A percentile compares a stretch with the other conserved stretches of the same genome.
Evolutionary conservation across 1,140 invertebrate genomes (phyloP).

Genomic region (Drosophila albomicans): DNA sequence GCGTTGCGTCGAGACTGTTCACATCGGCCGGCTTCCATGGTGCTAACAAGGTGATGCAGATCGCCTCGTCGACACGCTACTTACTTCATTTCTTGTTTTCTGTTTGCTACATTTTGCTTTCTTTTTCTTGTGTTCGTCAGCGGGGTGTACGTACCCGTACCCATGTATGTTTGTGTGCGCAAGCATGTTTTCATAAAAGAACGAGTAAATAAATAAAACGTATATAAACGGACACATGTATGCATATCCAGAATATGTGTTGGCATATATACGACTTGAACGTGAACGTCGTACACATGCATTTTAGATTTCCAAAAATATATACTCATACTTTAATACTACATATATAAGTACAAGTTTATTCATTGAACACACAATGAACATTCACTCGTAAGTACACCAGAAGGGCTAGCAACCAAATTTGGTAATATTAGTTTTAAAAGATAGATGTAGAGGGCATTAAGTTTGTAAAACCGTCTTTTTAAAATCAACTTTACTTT

Average conservation of each 20-base stretch:
- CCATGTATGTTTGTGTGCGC: slow-evolving; percentile 1
- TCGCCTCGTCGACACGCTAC: slow-evolving; percentile 73
- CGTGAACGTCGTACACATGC: neutral
- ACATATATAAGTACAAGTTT: neutral
- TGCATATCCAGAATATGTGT: slow-evolving; percentile 4
- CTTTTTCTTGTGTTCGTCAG: slow-evolving; percentile 57
- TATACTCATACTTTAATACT: neutral
- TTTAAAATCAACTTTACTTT: too few species aligned
- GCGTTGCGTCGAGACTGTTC: slow-evolving; percentile 3
- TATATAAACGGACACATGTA: slow-evolving; percentile 4
- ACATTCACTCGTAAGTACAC: too few species aligned
- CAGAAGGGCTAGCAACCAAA: too few species aligned
- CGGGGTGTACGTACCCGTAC: slow-evolving; percentile 3
- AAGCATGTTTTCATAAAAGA: slow-evolving; percentile 20
- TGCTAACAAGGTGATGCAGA: slow-evolving; percentile 79
- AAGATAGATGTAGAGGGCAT: neutral
- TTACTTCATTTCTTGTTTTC: slow-evolving; percentile 69
- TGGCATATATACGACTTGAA: neutral
- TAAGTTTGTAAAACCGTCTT: too few species aligned
- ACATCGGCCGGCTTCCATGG: slow-evolving; percentile 43
- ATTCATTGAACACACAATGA: neutral
- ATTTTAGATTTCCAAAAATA: slow-evolving; percentile 2
- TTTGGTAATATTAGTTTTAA: neutral
- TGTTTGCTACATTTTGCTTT: slow-evolving; percentile 56
- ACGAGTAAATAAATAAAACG: slow-evolving; percentile 27